Evolutionary conservation across 2,113 vertebrate species (phyloP), one percentile per base, ranked within the genome.

Genomic region (Lethenteron reissneri): DNA sequence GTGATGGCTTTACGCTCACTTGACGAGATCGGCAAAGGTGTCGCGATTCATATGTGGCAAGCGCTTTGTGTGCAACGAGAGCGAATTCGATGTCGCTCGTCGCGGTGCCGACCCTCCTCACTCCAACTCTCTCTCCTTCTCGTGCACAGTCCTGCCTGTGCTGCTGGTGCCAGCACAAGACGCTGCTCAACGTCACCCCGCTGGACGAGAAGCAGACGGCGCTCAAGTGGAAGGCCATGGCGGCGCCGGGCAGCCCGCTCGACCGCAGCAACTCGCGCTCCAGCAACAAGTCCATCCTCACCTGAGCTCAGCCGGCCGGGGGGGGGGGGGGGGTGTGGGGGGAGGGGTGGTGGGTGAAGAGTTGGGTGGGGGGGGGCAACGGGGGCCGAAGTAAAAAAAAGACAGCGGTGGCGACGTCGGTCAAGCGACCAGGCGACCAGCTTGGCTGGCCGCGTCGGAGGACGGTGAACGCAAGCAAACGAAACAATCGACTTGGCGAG

Each of bases 81-180:
- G 41, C 41, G 41, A 41, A 41, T 41, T 41, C 41, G 41, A 7
- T 41, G 41, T 41, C 41, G 41, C 41, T 41, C 41, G 41, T 41
- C 41, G 41, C 41, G 41, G 41, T 41, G 41, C 41, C 41, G 5
- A 41, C 41, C 41, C 41, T 7, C 41, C 41, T 41, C 41, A 5
- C 41, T 41, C 41, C 2, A 11, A 11, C 64, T 10, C 64, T 12
- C 11, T n/a, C n/a, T 25, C 10, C 25, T 25, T 68, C 64, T 25
- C 64, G 64, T 2, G 64, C 64, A n/a, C 64, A 68, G 64, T 68
- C 64, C 64, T 68, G 64, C 64, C 10, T 68, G 64, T 68, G 64
- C 64, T 68, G 64, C 64, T 68, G 64, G 64, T 68, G 64, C 25
- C 64, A 68, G 64, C 64, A 68, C 11, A 68, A 68, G 64, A 68